A percentile compares a stretch with the other conserved stretches of the same genome.
Conservation (phyloP, 2,888 invertebrate species). For the Clitarchus hookeri region DNA sequence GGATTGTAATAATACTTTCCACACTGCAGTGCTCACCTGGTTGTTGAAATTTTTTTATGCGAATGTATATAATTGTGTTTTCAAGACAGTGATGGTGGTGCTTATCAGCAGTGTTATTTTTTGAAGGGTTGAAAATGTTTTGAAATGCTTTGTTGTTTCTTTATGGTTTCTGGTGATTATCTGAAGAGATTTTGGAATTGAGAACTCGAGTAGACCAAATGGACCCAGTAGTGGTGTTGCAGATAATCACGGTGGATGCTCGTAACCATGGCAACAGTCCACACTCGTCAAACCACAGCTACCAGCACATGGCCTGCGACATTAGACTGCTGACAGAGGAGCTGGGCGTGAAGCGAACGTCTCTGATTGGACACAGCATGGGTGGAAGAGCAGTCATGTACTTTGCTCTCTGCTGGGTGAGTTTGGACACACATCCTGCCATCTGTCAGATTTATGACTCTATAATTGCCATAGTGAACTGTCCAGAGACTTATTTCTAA, state of each 20-base stretch:
- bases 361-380: constrained; percentile 91
- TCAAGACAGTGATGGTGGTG: too few species aligned
- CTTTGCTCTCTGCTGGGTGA: constrained; percentile 73
- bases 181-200: too few species aligned
- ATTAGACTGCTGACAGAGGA: constrained; percentile 67
- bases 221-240: constrained; percentile 33
- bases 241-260: constrained; percentile 82
- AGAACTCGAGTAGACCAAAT: too few species aligned
- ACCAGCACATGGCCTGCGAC: constrained; percentile 76
- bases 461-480: neutral
- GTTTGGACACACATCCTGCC: constrained; percentile 39
- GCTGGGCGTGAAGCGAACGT: constrained; percentile 65
- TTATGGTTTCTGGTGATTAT: too few species aligned
- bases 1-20: too few species aligned
- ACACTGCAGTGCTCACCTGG: too few species aligned
- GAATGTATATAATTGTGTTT: too few species aligned
- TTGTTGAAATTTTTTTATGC: too few species aligned
- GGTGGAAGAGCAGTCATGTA: constrained; percentile 92
- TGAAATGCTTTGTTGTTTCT: too few species aligned
- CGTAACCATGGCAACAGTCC: constrained; percentile 96
- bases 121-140: too few species aligned
- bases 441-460: neutral
- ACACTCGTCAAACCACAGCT: constrained; percentile 73
- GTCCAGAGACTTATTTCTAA: too few species aligned
- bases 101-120: too few species aligned